Evolutionary conservation across 2,113 vertebrate genomes (phyloP).

Genomic region (Cebus imitator): DNA sequence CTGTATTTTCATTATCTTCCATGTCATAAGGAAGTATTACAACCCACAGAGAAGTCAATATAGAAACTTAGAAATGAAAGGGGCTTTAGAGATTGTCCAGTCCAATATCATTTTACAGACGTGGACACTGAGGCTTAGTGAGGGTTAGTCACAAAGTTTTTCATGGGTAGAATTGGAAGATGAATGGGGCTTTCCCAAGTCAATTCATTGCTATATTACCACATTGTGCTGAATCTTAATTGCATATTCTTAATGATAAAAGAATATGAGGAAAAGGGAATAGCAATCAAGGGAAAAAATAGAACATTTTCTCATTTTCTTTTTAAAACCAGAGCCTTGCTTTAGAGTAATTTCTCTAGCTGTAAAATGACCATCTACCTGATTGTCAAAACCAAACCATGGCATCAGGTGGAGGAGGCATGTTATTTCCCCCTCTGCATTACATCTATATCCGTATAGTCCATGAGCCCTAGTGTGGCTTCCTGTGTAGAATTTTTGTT

Average conservation of each 20-base stretch:
- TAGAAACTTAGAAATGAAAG: background rate
- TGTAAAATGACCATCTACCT: background rate
- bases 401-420: rapidly evolving
- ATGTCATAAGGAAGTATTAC: background rate
- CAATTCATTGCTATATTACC: background rate
- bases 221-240: background rate
- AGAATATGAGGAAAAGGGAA: background rate
- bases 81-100: background rate
- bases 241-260: background rate
- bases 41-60: background rate
- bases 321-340: constrained; percentile 19
- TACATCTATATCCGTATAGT: rapidly evolving
- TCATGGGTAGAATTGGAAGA: background rate
- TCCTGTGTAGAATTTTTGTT: background rate
- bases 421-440: background rate
- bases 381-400: background rate
- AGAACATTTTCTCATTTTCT: background rate
- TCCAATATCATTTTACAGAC: constrained; percentile 3
- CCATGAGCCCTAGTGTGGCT: rapidly evolving
- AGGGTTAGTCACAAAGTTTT: background rate
- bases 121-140: background rate
- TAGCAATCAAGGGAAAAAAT: background rate
- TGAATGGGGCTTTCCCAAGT: background rate
- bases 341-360: background rate
- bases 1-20: background rate